Base-by-base conservation (phyloP, 1,140 invertebrate species). In the Pogonognathellus flavescens region DNA sequence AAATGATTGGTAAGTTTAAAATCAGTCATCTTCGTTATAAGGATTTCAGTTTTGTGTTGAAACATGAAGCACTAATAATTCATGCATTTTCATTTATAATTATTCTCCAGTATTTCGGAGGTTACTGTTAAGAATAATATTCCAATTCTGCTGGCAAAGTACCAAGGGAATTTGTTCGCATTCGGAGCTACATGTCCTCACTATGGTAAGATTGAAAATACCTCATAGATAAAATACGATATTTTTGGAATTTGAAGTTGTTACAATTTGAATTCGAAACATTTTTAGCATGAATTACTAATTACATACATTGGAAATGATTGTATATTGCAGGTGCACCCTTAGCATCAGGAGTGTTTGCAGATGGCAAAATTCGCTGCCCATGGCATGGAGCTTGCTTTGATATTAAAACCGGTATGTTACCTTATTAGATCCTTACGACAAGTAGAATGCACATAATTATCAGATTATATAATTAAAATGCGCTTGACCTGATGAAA, bases 381-480 rank as follows among this genome's bases (percentile, higher is more conserved):
- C 97, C 96, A 0, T 98, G 97, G 96, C 97, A 99, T 91, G 98
- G 97, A 0, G 97, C 97, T 25, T 98, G 97, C 90, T 99, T 99
- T 90, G 96, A 95, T 90, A 92, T 97, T 1, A 94, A 94, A 88
- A 98, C 95, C n/a, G 97, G 95, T 84, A 90, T 84, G 90, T 87
- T 22, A n/a, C 20, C 7, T 18, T n/a, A 14, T 6, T n/a, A 11
- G 16, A 66, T 66, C 22, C 1, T 66, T 66, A 20, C n/a, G n/a
- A n/a, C n/a, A n/a, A n/a, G n/a, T n/a, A n/a, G n/a, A n/a, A n/a
- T n/a, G n/a, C n/a, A n/a, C n/a, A n/a, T n/a, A n/a, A n/a, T n/a
- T n/a, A n/a, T n/a, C n/a, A n/a, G n/a, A n/a, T n/a, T n/a, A n/a
- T n/a, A n/a, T n/a, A n/a, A n/a, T n/a, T n/a, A n/a, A n/a, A n/a